Evolutionary conservation across 2,113 vertebrate species (phyloP), one percentile per base, ranked within the genome.

Genomic region (Cyprinus carpio): DNA sequence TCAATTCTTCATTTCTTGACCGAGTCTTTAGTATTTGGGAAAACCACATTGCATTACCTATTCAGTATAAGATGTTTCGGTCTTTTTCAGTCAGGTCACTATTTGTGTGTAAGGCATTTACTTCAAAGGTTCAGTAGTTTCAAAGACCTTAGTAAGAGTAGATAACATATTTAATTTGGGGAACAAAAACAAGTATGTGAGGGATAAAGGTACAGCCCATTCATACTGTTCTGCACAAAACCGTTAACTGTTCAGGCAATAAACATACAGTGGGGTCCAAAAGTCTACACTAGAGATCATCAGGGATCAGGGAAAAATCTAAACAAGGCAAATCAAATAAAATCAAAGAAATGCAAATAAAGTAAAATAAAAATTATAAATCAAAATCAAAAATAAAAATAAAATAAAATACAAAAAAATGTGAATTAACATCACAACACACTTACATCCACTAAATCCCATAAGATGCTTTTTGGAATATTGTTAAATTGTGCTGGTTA

Each of bases 1-100:
- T 56, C 81, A 56, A 25, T 58, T 72, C 49, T 20, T 37, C 29
- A 40, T 37, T 34, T 74, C 46, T 72, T 29, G 37, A 31, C 49
- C 31, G 9, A 83, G 29, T 83, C 31, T 83, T 83, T 58, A 27
- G 40, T 51, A 40, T 49, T 54, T 9, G 13, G 23, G 8, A n/a
- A 83, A 72, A 72, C 67, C 67, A 20, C 51, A 23, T 58, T 83
- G 20, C 49, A 29, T 83, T 31, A 58, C 18, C 46, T 67, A n/a
- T 43, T 64, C 34, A 80, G 58, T 69, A 81, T 69, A 43, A 51
- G 25, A 49, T 49, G 10, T 34, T 27, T 43, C 40, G 9, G 40
- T 40, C 1, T 40, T 40, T 51, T 8, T 40, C 29, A 31, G 43
- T 13, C 79, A 81, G 25, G 23, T 31, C 49, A 4, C 4, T 43